Conservation (phyloP, 2,888 invertebrate species). For the Clitarchus hookeri region DNA sequence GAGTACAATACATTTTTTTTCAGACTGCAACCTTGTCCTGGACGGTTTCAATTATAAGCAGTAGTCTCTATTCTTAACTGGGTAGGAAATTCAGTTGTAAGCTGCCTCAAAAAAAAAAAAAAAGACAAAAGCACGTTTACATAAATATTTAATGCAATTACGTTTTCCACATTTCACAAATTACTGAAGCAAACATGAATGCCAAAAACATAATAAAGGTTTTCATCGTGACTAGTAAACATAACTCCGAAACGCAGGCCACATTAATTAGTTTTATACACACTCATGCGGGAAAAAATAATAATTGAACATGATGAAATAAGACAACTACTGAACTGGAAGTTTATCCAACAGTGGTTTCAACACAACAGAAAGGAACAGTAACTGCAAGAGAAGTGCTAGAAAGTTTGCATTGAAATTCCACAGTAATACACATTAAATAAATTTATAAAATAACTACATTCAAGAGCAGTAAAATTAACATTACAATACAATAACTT, state of each 20-base stretch:
- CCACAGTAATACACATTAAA: too few relatives aligned
- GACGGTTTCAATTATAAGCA: too few relatives aligned
- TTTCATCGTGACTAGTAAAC: background rate
- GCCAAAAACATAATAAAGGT: background rate
- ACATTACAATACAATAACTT: too few relatives aligned
- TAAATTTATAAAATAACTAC: too few relatives aligned
- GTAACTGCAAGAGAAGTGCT: background rate
- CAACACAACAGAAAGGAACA: background rate
- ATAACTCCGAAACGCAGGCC: background rate
- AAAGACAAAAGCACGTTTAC: background rate
- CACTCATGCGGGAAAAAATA: background rate
- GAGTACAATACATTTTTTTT: too few relatives aligned
- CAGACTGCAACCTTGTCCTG: too few relatives aligned
- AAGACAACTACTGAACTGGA: background rate
- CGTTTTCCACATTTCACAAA: background rate
- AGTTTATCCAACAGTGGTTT: too few relatives aligned
- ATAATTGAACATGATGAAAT: background rate
- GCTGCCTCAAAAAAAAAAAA: background rate
- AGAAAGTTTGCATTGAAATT: too few relatives aligned
- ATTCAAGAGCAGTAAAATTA: too few relatives aligned
- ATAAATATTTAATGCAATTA: background rate
- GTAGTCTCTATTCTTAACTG: too few relatives aligned
- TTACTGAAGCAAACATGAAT: background rate
- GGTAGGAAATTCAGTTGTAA: too few relatives aligned
- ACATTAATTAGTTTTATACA: background rate